A percentile compares a stretch with the other conserved stretches of the same genome.
Evolutionary conservation across 2,888 invertebrate species (phyloP).

Genomic region (Epinotia ramella): DNA sequence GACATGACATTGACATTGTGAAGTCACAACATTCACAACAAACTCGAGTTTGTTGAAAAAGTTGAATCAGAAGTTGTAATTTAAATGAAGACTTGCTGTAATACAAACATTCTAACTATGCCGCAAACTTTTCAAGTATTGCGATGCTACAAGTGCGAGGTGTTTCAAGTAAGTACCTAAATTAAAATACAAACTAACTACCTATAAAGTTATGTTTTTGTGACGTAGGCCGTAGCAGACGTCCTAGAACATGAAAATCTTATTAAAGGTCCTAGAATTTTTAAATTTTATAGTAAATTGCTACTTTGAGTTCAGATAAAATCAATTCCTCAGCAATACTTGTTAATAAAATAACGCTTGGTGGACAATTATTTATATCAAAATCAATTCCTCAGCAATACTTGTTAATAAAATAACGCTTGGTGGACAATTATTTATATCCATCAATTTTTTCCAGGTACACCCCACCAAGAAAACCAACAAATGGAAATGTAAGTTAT

Average conservation of each 20-base stretch:
- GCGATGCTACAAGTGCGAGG: conserved; percentile 85
- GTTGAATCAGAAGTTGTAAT: not conserved
- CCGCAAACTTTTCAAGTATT: conserved; percentile 87
- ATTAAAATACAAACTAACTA: not conserved
- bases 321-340: not conserved
- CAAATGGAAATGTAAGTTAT: conserved; percentile 91
- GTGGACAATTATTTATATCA: too few relatives aligned
- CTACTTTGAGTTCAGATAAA: not conserved
- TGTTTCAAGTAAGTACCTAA: conserved; percentile 86
- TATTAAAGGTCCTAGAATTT: too few relatives aligned
- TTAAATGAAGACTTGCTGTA: not conserved
- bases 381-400: too few relatives aligned
- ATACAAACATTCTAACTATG: conserved; percentile 68
- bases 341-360: too few relatives aligned
- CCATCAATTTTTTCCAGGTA: conserved; percentile 78
- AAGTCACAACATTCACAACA: too few relatives aligned
- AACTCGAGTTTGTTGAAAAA: too few relatives aligned
- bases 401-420: too few relatives aligned
- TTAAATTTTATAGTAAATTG: not conserved
- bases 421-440: not conserved
- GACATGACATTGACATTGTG: too few relatives aligned
- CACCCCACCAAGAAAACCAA: conserved; percentile 89
- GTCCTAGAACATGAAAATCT: not conserved
- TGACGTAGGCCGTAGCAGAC: not conserved
- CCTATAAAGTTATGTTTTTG: not conserved